Evolutionary conservation across 2,113 vertebrate species (phyloP).

Genomic region (Hyla sarda): DNA sequence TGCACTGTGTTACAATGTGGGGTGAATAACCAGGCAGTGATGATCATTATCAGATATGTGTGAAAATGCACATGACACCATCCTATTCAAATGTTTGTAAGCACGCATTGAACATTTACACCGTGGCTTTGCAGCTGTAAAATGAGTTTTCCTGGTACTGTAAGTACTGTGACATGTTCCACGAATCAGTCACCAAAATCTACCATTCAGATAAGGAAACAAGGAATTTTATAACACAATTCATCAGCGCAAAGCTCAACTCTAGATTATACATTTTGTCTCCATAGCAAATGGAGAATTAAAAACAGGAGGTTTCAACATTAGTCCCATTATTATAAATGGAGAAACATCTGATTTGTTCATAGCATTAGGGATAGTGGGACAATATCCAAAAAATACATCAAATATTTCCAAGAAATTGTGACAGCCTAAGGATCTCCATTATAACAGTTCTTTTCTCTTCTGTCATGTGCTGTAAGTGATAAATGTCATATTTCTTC

Average conservation of each 20-base stretch:
- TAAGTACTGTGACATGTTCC: not conserved
- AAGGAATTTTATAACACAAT: not conserved
- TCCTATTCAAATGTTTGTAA: not conserved
- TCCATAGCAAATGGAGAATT: conserved; percentile 5
- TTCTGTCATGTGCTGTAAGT: conserved; percentile 22
- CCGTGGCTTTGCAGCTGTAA: not conserved
- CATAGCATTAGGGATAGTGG: not conserved
- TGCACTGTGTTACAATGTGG: not conserved
- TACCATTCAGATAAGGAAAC: not conserved
- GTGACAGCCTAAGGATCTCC: not conserved
- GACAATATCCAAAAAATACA: not conserved
- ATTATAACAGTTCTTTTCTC: not conserved
- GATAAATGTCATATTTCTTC: conserved; percentile 27
- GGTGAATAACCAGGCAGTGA: not conserved
- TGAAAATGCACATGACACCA: not conserved
- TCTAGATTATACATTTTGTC: not conserved
- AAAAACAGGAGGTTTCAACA: conserved; percentile 10
- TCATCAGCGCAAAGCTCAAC: not conserved
- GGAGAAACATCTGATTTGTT: conserved; percentile 27
- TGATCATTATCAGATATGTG: not conserved
- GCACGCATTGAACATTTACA: not conserved
- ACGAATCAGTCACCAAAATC: not conserved
- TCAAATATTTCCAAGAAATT: conserved; percentile 16
- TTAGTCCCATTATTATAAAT: conserved; percentile 20
- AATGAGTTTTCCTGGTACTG: not conserved